Evolutionary conservation across 2,888 invertebrate species (phyloP).

Genomic region (Lymantria monacha): DNA sequence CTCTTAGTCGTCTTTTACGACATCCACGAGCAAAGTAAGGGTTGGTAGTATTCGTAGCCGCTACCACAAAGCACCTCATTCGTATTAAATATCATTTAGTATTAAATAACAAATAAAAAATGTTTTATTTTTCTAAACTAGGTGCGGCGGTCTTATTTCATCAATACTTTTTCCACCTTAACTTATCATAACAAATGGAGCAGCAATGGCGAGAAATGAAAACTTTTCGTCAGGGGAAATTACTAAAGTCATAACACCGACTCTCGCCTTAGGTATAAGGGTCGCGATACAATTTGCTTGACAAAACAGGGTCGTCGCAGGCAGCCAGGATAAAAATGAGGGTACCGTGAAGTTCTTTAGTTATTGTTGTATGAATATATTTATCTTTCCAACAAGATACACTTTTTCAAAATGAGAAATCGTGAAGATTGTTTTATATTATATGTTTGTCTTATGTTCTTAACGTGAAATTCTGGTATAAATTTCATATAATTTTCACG

Average conservation of each 20-base stretch:
- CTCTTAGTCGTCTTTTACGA: too few relatives aligned
- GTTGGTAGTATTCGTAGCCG: too few relatives aligned
- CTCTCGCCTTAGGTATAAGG: conserved; percentile 34
- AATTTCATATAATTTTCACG: too few relatives aligned
- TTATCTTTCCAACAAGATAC: neutral
- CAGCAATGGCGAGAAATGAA: conserved; percentile 32
- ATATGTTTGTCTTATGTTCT: neutral
- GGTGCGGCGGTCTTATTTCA: neutral
- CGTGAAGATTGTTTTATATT: neutral
- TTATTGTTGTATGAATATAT: conserved; percentile 1
- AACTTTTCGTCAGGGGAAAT: conserved; percentile 61
- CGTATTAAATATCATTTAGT: too few relatives aligned
- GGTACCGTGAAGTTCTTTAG: conserved; percentile 5
- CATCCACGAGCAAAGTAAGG: too few relatives aligned
- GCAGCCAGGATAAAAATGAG: conserved; percentile 14
- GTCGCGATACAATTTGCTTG: conserved; percentile 12
- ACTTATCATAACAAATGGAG: conserved; percentile 20
- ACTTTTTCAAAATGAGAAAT: neutral
- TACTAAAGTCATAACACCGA: conserved; percentile 51
- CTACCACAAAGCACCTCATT: too few relatives aligned
- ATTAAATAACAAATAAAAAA: too few relatives aligned
- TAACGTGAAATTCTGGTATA: too few relatives aligned
- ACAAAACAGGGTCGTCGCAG: conserved; percentile 38
- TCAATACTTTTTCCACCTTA: conserved; percentile 26
- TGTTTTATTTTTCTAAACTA: neutral